phyloP scores from a whole-genome alignment of 1,140 invertebrate genomes.

The Sitobion miscanthi region DNA sequence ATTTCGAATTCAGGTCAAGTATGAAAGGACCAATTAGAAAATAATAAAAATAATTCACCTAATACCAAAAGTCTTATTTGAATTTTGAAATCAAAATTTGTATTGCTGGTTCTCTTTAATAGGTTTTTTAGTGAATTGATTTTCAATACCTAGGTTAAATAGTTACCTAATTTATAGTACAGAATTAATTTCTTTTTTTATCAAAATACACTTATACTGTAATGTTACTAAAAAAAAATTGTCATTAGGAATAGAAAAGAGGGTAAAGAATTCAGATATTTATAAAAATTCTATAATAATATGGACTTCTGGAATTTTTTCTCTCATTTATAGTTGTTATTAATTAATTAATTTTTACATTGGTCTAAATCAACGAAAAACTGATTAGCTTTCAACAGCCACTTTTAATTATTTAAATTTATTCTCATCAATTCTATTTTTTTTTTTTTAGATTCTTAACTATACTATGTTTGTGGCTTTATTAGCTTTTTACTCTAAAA shows the following conservation, averaged over 20 bases:
- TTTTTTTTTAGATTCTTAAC: conserved; percentile 58
- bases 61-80: not conserved
- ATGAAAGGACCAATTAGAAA: no score
- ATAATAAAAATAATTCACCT: not conserved
- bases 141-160: not conserved
- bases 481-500: conserved; percentile 83
- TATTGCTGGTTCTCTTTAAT: not conserved
- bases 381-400: not conserved
- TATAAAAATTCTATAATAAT: not conserved
- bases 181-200: not conserved
- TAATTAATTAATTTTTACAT: no score
- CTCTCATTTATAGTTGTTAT: not conserved
- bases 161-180: not conserved
- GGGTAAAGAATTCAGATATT: not conserved
- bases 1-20: no score
- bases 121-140: not conserved
- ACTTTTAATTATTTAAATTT: not conserved
- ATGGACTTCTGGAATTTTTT: not conserved
- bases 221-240: not conserved
- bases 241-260: not conserved
- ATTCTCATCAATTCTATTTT: not conserved
- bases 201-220: not conserved
- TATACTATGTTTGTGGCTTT: conserved; percentile 80
- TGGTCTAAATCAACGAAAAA: not conserved
- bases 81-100: not conserved